Conservation (phyloP, 2,888 invertebrate species). For the Cremastobaeus sp. region DNA sequence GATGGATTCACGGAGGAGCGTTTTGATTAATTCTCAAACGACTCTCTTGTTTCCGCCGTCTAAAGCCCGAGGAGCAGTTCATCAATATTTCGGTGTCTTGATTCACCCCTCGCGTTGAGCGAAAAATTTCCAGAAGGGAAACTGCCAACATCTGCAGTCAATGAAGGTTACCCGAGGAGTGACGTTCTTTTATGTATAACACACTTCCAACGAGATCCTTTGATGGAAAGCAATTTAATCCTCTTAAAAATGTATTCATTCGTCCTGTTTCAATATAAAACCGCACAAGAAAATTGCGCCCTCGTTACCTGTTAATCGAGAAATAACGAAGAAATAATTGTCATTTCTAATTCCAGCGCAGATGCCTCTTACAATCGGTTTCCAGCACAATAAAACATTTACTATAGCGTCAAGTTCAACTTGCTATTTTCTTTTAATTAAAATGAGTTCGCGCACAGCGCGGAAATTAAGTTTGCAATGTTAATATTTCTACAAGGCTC, state of each 20-base stretch:
- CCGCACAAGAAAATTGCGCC: background rate
- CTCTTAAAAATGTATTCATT: constrained; percentile 40
- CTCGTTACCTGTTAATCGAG: constrained; percentile 4
- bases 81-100: constrained; percentile 35
- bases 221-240: constrained; percentile 54
- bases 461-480: too few species aligned
- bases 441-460: too few species aligned
- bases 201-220: constrained; percentile 31
- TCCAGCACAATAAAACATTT: too few species aligned
- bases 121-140: constrained; percentile 36
- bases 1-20: too few species aligned
- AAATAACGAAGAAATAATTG: background rate
- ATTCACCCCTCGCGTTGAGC: constrained; percentile 30
- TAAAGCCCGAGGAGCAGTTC: constrained; percentile 38
- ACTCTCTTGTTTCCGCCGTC: constrained; percentile 38
- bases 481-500: too few species aligned
- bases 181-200: constrained; percentile 38
- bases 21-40: constrained; percentile 30
- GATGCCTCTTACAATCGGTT: too few species aligned
- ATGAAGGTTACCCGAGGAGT: constrained; percentile 36
- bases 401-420: too few species aligned
- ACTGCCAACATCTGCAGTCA: constrained; percentile 51
- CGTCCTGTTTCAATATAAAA: constrained; percentile 26
- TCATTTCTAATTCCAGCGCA: too few species aligned
- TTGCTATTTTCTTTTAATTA: too few species aligned